Evolutionary conservation across 2,888 invertebrate genomes (phyloP).

Genomic region (Eupithecia centaureata): DNA sequence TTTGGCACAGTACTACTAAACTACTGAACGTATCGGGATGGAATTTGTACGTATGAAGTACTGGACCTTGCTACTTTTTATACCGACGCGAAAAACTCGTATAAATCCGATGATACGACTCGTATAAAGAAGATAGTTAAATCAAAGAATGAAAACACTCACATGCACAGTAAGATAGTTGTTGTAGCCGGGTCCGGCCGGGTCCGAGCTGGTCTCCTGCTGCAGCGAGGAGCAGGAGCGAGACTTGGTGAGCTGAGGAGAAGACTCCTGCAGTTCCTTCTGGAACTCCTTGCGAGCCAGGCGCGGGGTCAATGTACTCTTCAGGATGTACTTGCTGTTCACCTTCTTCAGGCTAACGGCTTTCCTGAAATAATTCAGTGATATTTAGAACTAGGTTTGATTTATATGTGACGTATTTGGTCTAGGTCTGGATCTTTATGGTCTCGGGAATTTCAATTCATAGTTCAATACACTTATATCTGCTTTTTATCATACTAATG

Average conservation of each 20-base stretch:
- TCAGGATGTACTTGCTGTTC: constrained; percentile 92
- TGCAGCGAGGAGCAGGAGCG: constrained; percentile 89
- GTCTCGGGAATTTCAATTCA: no score
- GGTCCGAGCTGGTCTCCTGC: constrained; percentile 81
- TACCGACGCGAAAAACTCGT: no score
- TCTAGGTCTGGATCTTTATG: no score
- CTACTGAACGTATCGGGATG: neutral
- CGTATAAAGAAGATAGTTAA: neutral
- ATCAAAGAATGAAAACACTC: constrained; percentile 55
- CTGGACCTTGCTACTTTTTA: no score
- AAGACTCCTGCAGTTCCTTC: constrained; percentile 85
- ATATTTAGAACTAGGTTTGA: neutral
- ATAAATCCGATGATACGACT: no score
- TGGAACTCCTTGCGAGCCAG: constrained; percentile 88
- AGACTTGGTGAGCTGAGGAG: constrained; percentile 85
- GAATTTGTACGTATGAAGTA: no score
- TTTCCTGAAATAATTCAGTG: no score
- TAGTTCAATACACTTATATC: no score
- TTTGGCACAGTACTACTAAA: neutral
- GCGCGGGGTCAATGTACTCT: constrained; percentile 92
- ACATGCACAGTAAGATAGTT: constrained; percentile 91
- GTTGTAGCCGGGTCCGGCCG: constrained; percentile 84
- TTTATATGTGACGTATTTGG: no score
- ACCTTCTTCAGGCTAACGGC: constrained; percentile 88
- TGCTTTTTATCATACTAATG: no score